Evolutionary conservation across 2,113 vertebrate genomes (phyloP).

Genomic region (Lophura nycthemera): DNA sequence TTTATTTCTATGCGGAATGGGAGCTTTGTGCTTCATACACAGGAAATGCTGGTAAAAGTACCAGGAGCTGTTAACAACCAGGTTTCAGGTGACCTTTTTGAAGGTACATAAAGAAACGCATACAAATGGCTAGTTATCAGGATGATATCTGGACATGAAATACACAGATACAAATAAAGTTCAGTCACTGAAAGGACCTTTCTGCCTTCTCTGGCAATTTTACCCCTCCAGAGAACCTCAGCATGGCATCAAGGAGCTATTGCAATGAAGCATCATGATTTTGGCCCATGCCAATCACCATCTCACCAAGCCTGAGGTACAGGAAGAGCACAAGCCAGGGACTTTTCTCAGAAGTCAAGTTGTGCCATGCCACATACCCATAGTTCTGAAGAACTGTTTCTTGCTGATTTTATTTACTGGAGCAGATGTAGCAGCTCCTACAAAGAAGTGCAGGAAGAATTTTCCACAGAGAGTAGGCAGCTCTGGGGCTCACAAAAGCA

Average conservation of each 20-base stretch:
- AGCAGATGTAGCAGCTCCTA: not conserved
- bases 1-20: not conserved
- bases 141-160: not conserved
- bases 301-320: not conserved
- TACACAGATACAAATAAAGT: not conserved
- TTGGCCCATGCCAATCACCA: not conserved
- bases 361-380: not conserved
- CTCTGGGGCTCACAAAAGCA: not conserved
- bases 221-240: not conserved
- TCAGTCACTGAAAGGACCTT: not conserved
- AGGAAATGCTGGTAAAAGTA: not conserved
- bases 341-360: not conserved
- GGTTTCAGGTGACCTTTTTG: not conserved
- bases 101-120: not conserved
- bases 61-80: not conserved
- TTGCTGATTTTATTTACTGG: not conserved
- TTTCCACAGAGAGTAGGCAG: too few relatives aligned
- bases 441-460: not conserved
- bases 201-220: not conserved
- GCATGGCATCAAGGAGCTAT: not conserved
- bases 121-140: not conserved
- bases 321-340: not conserved
- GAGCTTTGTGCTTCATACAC: accelerated
- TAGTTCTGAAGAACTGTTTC: not conserved
- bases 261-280: not conserved